Percentiles rank a stretch among this genome's conserved stretches.
These are phyloP conservation scores for Mythimna loreyi DNA, from an alignment of 2,888 invertebrate genomes.

Conservation along the genomic window DNA sequence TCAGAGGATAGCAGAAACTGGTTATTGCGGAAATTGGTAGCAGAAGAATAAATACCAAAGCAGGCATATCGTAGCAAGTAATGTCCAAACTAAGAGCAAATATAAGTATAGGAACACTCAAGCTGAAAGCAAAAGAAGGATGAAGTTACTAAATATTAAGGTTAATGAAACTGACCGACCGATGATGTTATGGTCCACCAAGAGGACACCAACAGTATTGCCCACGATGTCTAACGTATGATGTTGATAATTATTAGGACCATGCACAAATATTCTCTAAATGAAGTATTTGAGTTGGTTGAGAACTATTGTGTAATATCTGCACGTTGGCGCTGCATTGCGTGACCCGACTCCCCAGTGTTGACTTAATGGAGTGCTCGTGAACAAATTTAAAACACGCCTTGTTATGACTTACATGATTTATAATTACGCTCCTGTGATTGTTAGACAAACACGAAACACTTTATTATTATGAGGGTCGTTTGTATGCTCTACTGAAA, in stretches of 20 bases:
- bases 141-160: background rate
- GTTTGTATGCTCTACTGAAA: constrained; percentile 34
- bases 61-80: no score
- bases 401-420: constrained; percentile 78
- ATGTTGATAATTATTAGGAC: background rate
- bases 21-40: no score
- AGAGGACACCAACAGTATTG: background rate
- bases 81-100: background rate
- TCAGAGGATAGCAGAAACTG: no score
- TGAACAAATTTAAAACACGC: constrained; percentile 77
- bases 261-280: constrained; percentile 4
- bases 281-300: constrained; percentile 12
- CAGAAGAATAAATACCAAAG: no score
- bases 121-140: background rate
- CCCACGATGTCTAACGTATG: background rate
- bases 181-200: no score
- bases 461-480: constrained; percentile 52
- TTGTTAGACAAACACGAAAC: constrained; percentile 59
- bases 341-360: constrained; percentile 81
- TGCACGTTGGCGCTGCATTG: constrained; percentile 75
- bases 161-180: no score
- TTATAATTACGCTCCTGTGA: constrained; percentile 66
- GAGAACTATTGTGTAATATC: constrained; percentile 71
- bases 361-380: constrained; percentile 88
- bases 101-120: no score